A percentile compares a stretch with the other conserved stretches of the same genome.
Evolutionary conservation across 2,113 vertebrate genomes (phyloP).

Genomic region (Tichodroma muraria): DNA sequence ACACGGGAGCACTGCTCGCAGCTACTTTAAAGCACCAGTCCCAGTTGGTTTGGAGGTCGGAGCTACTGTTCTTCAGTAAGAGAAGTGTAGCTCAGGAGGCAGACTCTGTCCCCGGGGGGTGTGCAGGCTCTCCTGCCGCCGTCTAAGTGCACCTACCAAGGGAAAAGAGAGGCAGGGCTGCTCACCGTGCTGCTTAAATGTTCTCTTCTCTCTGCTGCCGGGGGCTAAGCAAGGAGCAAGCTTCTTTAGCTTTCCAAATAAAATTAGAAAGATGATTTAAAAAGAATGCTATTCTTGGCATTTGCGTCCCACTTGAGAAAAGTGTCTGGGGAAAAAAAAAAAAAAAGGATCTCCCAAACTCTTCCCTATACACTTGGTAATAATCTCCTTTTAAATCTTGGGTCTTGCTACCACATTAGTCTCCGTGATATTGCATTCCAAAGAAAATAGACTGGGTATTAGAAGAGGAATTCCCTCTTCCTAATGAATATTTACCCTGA

Average conservation of each 20-base stretch:
- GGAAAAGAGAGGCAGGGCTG: neutral
- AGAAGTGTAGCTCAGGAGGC: neutral
- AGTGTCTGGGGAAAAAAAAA: neutral
- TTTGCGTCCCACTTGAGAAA: neutral
- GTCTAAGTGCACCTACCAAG: conserved; percentile 9
- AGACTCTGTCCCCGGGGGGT: neutral
- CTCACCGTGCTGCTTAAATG: neutral
- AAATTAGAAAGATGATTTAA: neutral
- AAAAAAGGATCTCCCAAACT: neutral
- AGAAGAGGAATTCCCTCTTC: conserved; percentile 64
- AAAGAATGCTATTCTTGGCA: neutral
- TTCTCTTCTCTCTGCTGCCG: neutral
- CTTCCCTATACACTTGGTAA: neutral
- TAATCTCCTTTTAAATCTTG: conserved; percentile 22
- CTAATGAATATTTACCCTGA: conserved; percentile 77
- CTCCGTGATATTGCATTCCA: conserved; percentile 36
- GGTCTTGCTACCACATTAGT: neutral
- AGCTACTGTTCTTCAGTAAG: neutral
- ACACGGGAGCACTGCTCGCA: neutral
- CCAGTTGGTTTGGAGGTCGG: neutral
- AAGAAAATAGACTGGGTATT: conserved; percentile 55
- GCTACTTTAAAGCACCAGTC: neutral
- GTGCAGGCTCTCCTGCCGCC: neutral
- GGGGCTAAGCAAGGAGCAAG: neutral
- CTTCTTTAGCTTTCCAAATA: neutral